Evolutionary conservation across 2,113 vertebrate species (phyloP), one percentile per base, ranked within the genome.

Genomic region (Megaceryle torquata): DNA sequence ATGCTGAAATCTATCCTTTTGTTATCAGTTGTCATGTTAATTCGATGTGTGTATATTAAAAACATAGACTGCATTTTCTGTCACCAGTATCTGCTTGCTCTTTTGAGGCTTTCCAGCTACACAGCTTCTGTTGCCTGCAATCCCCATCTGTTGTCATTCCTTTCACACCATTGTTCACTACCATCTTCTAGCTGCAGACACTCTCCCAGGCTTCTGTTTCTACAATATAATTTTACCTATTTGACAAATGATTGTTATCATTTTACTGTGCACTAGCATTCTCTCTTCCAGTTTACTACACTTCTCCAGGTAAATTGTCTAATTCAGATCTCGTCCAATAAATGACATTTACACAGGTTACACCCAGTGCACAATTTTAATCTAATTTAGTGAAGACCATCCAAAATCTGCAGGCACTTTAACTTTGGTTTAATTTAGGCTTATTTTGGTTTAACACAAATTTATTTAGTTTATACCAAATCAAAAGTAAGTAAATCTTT

Each of bases 361-460:
- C 31, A 74, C 6, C 7, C 48, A 77, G 44, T 48, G 67, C 50
- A 61, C 20, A 37, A 72, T 78, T 84, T 86, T 43, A 78, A 89
- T 59, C 50, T 86, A 46, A 81, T 80, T 69, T 81, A 11, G 8
- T 44, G 8, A 81, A 81, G 64, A 51, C 35, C 59, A 88, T 37
- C 43, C 37, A 84, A 84, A 91, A 92, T 14, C 61, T 84, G 31
- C 37, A 89, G 41, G 16, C 29, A 81, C 72, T 91, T 90, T 61
- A 83, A 70, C 44, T 89, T 69, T 41, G 44, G 51, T 80, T 86
- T 81, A 70, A 64, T 60, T 88, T 72, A 88, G 54, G 25, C 16
- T 54, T 77, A 65, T 83, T 88, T 94, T 82, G 57, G 50, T 69
- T 94, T n/a, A 92, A 76, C 63, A 91, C 10, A 89, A 79, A 80